Evolutionary conservation across 1,140 invertebrate genomes (phyloP).

Genomic region (Bombus pascuorum): DNA sequence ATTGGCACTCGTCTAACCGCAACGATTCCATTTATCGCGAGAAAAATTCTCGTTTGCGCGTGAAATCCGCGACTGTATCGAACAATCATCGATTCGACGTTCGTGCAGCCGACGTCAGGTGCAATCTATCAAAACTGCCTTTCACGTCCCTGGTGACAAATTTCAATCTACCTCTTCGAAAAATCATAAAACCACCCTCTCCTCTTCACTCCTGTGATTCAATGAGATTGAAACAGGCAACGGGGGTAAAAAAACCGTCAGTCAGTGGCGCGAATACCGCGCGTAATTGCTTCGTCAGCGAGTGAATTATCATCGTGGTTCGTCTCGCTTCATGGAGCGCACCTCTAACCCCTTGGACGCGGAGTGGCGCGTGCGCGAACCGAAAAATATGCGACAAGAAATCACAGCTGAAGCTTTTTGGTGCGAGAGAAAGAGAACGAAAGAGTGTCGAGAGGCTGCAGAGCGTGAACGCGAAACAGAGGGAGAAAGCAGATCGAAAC

Average conservation of each 20-base stretch:
- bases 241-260: background rate
- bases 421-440: background rate
- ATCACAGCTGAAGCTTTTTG: constrained; percentile 16
- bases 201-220: background rate
- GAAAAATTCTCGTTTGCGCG: background rate
- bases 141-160: background rate
- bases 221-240: background rate
- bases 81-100: constrained; percentile 1
- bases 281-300: constrained; percentile 40
- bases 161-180: constrained; percentile 1
- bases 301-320: constrained; percentile 44
- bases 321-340: constrained; percentile 3
- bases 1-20: background rate
- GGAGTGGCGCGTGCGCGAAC: background rate
- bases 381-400: constrained; percentile 38
- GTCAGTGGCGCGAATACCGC: background rate
- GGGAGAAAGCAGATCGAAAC: background rate
- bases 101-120: background rate
- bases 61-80: background rate
- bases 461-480: background rate
- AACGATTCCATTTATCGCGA: background rate
- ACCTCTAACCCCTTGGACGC: constrained; percentile 4
- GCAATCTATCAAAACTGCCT: background rate
- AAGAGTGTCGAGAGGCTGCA: background rate
- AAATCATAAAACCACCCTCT: constrained; percentile 2